Evolutionary conservation across 2,113 vertebrate genomes (phyloP).

Genomic region (Phrynosoma blainvillii): DNA sequence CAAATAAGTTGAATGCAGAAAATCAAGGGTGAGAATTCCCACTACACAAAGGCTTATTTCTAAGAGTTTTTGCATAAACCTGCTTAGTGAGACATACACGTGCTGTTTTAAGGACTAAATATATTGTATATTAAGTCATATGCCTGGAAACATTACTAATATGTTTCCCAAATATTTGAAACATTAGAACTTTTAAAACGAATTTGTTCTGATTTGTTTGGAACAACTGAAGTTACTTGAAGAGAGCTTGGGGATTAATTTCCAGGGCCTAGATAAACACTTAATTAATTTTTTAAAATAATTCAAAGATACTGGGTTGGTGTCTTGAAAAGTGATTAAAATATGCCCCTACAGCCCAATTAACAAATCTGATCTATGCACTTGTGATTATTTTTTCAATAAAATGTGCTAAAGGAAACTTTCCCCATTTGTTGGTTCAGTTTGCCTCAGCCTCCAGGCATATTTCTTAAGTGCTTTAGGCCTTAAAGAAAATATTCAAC

Average conservation of each 20-base stretch:
- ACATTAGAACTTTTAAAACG: neutral
- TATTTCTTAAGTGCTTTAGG: neutral
- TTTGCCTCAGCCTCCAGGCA: neutral
- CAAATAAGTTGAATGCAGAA: neutral
- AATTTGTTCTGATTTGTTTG: constrained; percentile 14
- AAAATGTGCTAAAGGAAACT: constrained; percentile 3
- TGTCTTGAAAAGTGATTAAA: constrained; percentile 40
- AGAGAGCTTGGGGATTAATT: constrained; percentile 20
- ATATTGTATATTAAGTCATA: neutral
- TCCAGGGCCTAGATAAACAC: neutral
- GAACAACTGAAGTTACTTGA: constrained; percentile 35
- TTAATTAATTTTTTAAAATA: constrained; percentile 26
- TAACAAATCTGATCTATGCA: constrained; percentile 10
- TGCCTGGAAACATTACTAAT: neutral
- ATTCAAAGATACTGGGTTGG: constrained; percentile 11
- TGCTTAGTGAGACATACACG: neutral
- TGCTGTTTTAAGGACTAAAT: neutral
- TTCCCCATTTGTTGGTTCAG: neutral
- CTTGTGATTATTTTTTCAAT: neutral
- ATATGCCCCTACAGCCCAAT: constrained; percentile 9
- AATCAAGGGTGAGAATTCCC: neutral
- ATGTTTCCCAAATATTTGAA: neutral
- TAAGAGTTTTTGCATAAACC: neutral
- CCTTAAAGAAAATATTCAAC: constrained; percentile 11
- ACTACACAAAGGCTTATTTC: neutral